These are phyloP conservation scores for Lophochroa leadbeateri DNA, from an alignment of 2,113 vertebrate species.

Conservation along the genomic window DNA sequence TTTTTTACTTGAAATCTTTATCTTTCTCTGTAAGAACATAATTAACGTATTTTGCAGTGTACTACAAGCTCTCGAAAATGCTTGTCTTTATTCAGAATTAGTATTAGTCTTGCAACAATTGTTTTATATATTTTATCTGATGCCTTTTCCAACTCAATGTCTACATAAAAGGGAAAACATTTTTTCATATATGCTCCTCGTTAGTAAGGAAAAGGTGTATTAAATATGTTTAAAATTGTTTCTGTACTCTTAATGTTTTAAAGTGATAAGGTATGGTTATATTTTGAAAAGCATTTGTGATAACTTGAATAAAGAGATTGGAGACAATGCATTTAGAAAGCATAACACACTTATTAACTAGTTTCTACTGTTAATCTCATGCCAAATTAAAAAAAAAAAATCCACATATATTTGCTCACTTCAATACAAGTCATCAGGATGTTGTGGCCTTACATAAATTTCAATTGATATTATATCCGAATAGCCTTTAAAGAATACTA, in stretches of 20 bases:
- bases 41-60: neutral
- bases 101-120: neutral
- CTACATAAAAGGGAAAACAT: neutral
- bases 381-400: neutral
- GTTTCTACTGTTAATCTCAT: neutral
- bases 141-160: neutral
- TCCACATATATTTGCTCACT: neutral
- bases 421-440: neutral
- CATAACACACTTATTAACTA: neutral
- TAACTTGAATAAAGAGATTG: neutral
- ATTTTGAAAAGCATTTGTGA: neutral
- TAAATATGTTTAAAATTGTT: neutral
- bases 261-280: neutral
- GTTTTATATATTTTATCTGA: neutral
- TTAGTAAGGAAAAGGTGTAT: neutral
- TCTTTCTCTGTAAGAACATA: neutral
- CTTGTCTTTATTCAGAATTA: neutral
- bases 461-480: neutral
- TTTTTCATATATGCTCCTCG: neutral
- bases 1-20: neutral
- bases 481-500: neutral
- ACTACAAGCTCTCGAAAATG: neutral
- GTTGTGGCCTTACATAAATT: neutral
- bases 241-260: neutral
- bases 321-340: neutral